These are phyloP conservation scores for Dinoponera quadriceps DNA, from an alignment of 1,140 invertebrate species.

Conservation along the genomic window DNA sequence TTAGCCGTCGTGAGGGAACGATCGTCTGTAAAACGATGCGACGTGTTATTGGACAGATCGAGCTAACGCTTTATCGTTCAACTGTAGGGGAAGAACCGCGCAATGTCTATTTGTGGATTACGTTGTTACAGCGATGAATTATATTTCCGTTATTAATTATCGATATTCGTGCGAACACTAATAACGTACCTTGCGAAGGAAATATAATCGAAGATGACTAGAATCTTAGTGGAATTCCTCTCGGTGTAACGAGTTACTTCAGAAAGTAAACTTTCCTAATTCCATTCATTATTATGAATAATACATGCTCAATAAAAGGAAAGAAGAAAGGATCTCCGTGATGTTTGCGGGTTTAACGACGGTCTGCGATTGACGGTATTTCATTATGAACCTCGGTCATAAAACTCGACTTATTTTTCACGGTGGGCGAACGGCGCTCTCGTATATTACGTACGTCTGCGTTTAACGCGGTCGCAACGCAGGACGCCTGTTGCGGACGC, in stretches of 20 bases:
- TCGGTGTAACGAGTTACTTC: too few species aligned
- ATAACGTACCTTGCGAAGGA: too few species aligned
- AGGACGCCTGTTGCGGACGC: not conserved
- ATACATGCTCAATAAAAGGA: too few species aligned
- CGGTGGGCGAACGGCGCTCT: not conserved
- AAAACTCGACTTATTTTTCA: too few species aligned
- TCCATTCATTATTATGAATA: too few species aligned
- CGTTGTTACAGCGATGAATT: not conserved
- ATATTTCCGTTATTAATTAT: not conserved
- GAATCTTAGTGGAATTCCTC: too few species aligned
- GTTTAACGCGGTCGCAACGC: constrained; percentile 5
- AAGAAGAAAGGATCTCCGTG: too few species aligned
- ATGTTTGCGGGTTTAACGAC: too few species aligned
- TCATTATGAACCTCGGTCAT: too few species aligned
- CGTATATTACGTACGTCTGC: not conserved
- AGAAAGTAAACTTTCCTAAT: too few species aligned
- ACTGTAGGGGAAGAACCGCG: not conserved
- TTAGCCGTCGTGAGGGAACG: constrained; percentile 9
- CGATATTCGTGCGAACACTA: not conserved
- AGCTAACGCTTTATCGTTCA: constrained; percentile 12
- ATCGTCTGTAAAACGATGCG: constrained; percentile 12
- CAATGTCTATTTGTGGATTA: not conserved
- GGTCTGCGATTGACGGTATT: too few species aligned
- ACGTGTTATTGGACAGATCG: constrained; percentile 12
- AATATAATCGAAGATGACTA: too few species aligned